Evolutionary conservation across 2,797 vertebrate genomes (phyloP), one percentile per base, ranked within the genome.

Genomic region (Corythornis leucogaster): DNA sequence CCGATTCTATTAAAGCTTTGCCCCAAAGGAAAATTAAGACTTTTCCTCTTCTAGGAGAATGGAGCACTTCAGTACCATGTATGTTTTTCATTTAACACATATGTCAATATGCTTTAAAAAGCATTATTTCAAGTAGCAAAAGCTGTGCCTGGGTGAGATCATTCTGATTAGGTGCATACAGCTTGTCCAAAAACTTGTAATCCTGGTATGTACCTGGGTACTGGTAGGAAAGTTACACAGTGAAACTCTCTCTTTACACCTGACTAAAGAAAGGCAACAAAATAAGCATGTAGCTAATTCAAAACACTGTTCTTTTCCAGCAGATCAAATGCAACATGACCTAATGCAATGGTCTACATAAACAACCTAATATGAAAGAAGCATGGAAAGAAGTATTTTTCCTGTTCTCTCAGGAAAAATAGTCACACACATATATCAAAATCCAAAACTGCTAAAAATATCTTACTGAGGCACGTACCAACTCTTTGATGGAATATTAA

Each of bases 21-120:
- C 59, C 79, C 84, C 87, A 70, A 87, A 91, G 91, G 89, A 96
- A 93, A 91, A 91, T 91, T 91, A 89, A 87, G 67, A 82, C 40
- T 93, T 77, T 87, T 88, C 62, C 45, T 78, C 17, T 90, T 91
- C 58, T 46, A 79, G 53, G 28, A 40, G 45, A 95, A 80, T 4
- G 11, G 74, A 94, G 38, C 22, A 33, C 35, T 91, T 89, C 48
- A 63, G 31, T 83, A 71, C 50, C 81, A 53, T 11, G 42, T 21
- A 31, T 82, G 74, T 28, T 96, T 95, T 85, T 67, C 78, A 89
- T 88, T 92, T 93, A 89, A 86, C 80, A 78, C 80, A 79, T 91
- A 83, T 74, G 71, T 93, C 92, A 95, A 87, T 94, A 89, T 66
- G 31, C 66, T 90, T 92, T 92, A 67, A 87, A 91, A 88, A 92